Evolutionary conservation across 2,113 vertebrate species (phyloP), one percentile per base, ranked within the genome.

Genomic region (Bostrychus sinensis): DNA sequence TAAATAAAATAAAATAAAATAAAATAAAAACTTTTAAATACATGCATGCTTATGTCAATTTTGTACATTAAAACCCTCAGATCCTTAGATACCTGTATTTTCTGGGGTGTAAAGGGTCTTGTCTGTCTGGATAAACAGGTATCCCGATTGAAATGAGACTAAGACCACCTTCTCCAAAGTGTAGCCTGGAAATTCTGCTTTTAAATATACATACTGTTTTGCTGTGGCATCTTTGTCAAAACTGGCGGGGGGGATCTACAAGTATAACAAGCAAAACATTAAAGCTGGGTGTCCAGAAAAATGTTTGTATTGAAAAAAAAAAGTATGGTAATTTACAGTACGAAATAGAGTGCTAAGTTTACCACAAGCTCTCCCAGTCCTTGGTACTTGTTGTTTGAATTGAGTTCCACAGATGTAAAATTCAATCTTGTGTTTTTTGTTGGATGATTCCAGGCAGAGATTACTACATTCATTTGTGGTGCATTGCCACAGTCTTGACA

Each of bases 61-160:
- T 34, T 34, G 7, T 10, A 4, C 32, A 34, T 34, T 4, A 8
- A 10, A 10, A 8, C 11, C 32, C 32, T 8, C 4, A 14, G 16
- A n/a, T 6, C n/a, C 6, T 16, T 6, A 51, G 8, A 28, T 22
- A 91, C 91, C 83, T 43, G 4, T 82, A 55, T 37, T 86, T 19
- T 78, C 45, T 3, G 89, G 91, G 1, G 88, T 91, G 65, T 92
- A 92, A 32, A 92, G 68, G 23, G 89, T 84, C 59, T 91, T 91
- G 66, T 91, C 91, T 0, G 91, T 92, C 59, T 91, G 89, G 41
- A 91, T 83, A 75, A 90, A 91, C 42, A 92, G 88, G 75, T 89
- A 87, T 1, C 90, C 89, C 3, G 85, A 82, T 70, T 90, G 89
- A 58, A 91, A 90, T 46, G 88, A 86, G 17, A 90, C 81, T n/a